phyloP scores from a whole-genome alignment of 2,888 invertebrate species.

The Tupiocoris notatus region DNA sequence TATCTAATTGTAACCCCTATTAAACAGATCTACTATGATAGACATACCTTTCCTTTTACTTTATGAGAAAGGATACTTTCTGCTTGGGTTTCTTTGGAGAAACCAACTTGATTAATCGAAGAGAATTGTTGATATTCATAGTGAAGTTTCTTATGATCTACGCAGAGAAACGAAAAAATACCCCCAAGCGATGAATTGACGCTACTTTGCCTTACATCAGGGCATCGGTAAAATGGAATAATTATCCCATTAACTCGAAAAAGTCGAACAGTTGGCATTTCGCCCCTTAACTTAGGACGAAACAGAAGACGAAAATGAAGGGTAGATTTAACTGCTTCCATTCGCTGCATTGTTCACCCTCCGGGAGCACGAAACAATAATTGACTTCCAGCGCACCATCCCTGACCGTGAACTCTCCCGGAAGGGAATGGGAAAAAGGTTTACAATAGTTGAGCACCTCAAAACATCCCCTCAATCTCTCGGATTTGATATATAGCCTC shows the following conservation, averaged over 20 bases:
- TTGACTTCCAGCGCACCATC: background rate
- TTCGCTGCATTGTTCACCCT: constrained; percentile 7
- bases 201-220: constrained; percentile 10
- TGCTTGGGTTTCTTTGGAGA: too few relatives aligned
- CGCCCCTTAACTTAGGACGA: too few relatives aligned
- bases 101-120: too few relatives aligned
- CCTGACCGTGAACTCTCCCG: background rate
- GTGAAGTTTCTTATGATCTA: too few relatives aligned
- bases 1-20: too few relatives aligned
- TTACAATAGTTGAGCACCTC: constrained; percentile 30
- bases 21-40: too few relatives aligned
- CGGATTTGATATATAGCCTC: constrained; percentile 24
- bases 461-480: constrained; percentile 22
- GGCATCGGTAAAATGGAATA: background rate
- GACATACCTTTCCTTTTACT: too few relatives aligned
- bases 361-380: constrained; percentile 21
- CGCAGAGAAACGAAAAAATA: background rate
- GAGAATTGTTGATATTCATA: too few relatives aligned
- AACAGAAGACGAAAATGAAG: background rate
- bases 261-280: background rate
- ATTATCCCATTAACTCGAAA: background rate
- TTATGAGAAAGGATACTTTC: too few relatives aligned
- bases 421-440: background rate
- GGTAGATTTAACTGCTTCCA: background rate
- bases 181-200: constrained; percentile 11